phyloP scores from a whole-genome alignment of 2,113 vertebrate species.

The Eolophus roseicapilla region DNA sequence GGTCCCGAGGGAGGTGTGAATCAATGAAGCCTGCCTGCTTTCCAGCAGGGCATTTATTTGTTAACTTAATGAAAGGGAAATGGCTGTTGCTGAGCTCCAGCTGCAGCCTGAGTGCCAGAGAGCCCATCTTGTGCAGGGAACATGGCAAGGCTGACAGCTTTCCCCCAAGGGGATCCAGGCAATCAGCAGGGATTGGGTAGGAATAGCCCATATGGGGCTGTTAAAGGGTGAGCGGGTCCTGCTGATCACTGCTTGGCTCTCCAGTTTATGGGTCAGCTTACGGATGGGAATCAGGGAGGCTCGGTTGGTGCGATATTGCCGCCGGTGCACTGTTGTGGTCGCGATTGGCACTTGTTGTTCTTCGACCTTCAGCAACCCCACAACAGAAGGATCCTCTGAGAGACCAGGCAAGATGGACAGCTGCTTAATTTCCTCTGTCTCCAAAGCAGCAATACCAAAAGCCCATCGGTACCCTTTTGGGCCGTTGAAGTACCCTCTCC shows the following conservation, averaged over 20 bases:
- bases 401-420: too few relatives aligned
- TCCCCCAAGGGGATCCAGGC: not conserved
- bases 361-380: too few relatives aligned
- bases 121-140: not conserved
- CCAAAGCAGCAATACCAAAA: too few relatives aligned
- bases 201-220: not conserved
- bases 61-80: not conserved
- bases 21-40: conserved; percentile 9
- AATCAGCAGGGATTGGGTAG: not conserved
- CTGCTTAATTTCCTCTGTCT: too few relatives aligned
- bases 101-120: not conserved
- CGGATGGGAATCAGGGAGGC: not conserved
- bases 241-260: not conserved
- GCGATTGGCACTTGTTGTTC: too few relatives aligned
- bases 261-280: not conserved
- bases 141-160: not conserved
- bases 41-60: not conserved
- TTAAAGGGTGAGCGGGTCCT: not conserved
- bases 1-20: not conserved
- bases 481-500: too few relatives aligned
- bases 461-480: too few relatives aligned
- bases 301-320: not conserved
- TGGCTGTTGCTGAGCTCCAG: not conserved
- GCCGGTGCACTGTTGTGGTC: too few relatives aligned
- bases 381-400: too few relatives aligned